Evolutionary conservation across 2,888 invertebrate species (phyloP).

Genomic region (Trichacis sp.): DNA sequence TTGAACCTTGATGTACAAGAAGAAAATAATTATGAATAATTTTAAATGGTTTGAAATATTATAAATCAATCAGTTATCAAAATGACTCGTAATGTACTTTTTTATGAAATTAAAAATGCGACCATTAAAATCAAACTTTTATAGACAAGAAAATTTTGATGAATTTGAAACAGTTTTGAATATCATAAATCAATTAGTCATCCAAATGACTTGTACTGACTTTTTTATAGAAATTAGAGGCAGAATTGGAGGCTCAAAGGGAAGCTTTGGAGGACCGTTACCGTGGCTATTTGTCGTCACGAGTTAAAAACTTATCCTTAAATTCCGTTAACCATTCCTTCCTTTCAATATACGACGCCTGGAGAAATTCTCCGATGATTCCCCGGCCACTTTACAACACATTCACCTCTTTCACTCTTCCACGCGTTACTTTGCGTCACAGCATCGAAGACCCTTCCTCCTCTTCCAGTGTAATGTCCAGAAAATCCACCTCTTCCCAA

Average conservation of each 20-base stretch:
- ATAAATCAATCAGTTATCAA: constrained; percentile 18
- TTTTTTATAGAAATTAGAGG: constrained; percentile 71
- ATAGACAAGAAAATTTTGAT: too few species aligned
- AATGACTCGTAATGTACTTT: constrained; percentile 37
- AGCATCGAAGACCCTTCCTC: constrained; percentile 56
- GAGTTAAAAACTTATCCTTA: constrained; percentile 60
- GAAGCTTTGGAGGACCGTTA: constrained; percentile 68
- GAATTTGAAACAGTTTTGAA: too few species aligned
- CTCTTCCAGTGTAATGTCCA: constrained; percentile 55
- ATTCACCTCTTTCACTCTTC: constrained; percentile 58
- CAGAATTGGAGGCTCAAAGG: constrained; percentile 69
- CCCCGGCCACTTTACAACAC: constrained; percentile 52
- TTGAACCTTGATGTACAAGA: too few species aligned
- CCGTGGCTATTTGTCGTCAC: constrained; percentile 64
- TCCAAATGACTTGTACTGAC: too few species aligned
- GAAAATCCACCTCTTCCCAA: constrained; percentile 41
- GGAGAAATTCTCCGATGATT: constrained; percentile 63
- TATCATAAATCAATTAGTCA: too few species aligned
- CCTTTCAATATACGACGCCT: constrained; percentile 50
- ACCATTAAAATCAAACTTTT: too few species aligned
- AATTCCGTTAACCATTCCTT: constrained; percentile 58
- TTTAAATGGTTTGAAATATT: neutral
- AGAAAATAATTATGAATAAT: too few species aligned
- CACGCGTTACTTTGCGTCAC: constrained; percentile 59
- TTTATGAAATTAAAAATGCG: too few species aligned